phyloP scores from a whole-genome alignment of 2,113 vertebrate genomes.

The Phylloscopus whistleri region DNA sequence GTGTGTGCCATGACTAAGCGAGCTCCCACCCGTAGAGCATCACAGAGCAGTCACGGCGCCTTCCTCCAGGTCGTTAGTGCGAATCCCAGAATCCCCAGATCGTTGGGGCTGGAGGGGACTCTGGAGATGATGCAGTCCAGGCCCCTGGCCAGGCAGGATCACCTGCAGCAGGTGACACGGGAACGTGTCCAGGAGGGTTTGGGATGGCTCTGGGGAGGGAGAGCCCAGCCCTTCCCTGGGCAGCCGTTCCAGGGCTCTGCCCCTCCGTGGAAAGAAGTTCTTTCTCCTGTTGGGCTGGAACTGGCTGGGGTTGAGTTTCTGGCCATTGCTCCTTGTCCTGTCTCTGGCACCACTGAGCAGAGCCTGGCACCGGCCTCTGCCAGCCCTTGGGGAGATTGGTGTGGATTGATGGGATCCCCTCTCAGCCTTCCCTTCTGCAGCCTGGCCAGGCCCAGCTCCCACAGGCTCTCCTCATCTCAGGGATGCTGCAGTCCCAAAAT shows the following conservation, averaged over 20 bases:
- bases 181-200: background rate
- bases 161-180: background rate
- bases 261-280: too few relatives aligned
- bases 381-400: too few relatives aligned
- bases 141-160: background rate
- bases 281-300: too few relatives aligned
- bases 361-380: too few relatives aligned
- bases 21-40: background rate
- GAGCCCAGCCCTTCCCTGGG: background rate
- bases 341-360: too few relatives aligned
- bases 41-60: background rate
- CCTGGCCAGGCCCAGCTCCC: too few relatives aligned
- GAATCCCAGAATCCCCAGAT: background rate
- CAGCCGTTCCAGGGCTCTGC: background rate
- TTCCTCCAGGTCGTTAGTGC: background rate
- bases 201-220: background rate
- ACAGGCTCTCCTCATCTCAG: too few relatives aligned
- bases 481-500: too few relatives aligned
- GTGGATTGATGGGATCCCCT: too few relatives aligned
- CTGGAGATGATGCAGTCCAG: fast-evolving
- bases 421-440: too few relatives aligned
- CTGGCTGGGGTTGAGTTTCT: too few relatives aligned
- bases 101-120: background rate
- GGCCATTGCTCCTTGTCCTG: too few relatives aligned
- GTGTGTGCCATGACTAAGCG: slow-evolving; percentile 42